Conservation (phyloP, 2,888 invertebrate genomes). For the Netelia virgata region DNA sequence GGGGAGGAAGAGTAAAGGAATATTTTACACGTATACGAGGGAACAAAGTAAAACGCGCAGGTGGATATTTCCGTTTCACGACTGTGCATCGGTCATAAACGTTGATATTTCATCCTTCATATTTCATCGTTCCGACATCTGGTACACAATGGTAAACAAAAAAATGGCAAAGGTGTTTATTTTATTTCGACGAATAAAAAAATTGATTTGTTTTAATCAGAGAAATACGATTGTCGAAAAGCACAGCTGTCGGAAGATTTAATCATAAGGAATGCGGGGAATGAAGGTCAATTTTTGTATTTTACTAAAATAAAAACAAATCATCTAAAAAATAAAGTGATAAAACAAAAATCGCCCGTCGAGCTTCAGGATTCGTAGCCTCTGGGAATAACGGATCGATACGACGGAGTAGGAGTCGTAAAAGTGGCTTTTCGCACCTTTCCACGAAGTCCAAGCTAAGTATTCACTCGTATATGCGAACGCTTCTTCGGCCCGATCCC, state of each 20-base stretch:
- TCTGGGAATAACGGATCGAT: slow-evolving; percentile 45
- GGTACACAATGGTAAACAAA: not conserved
- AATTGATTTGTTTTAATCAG: too few relatives aligned
- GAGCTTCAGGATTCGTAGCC: slow-evolving; percentile 6
- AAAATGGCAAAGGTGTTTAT: not conserved
- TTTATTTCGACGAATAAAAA: too few relatives aligned
- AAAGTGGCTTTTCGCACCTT: slow-evolving; percentile 65
- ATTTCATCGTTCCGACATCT: slow-evolving; percentile 2
- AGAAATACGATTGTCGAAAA: too few relatives aligned
- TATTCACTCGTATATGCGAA: slow-evolving; percentile 43
- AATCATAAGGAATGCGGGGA: too few relatives aligned
- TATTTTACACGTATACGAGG: slow-evolving; percentile 34
- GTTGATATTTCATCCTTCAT: slow-evolving; percentile 49
- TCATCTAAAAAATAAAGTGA: slow-evolving; percentile 1
- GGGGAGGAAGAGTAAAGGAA: slow-evolving; percentile 1
- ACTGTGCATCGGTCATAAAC: slow-evolving; percentile 64
- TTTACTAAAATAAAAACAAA: not conserved
- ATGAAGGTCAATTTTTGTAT: not conserved
- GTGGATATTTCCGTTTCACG: slow-evolving; percentile 58
- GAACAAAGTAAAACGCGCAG: slow-evolving; percentile 30
- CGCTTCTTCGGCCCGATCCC: slow-evolving; percentile 46
- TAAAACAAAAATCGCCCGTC: slow-evolving; percentile 37
- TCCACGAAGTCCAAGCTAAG: slow-evolving; percentile 44
- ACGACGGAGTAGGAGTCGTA: slow-evolving; percentile 56
- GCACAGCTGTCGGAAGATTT: too few relatives aligned